Base-by-base conservation (phyloP, 2,797 vertebrate genomes). In the Acrossocheilus wenchowensis region DNA sequence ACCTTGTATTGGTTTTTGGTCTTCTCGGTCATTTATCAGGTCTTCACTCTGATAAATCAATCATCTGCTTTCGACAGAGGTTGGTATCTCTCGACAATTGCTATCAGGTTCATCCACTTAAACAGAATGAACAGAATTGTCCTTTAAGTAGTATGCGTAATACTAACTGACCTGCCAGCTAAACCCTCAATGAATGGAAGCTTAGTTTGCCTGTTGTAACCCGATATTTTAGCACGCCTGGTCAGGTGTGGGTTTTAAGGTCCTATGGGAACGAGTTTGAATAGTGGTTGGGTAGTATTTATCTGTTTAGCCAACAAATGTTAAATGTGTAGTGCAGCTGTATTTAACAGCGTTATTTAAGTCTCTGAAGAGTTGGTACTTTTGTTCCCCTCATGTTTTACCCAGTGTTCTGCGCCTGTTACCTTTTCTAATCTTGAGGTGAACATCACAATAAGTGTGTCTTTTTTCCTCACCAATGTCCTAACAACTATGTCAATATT, bases 261-360 rank as follows among this genome's bases (percentile, higher is more conserved):
- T 73, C 79, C 54, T 23, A 73, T 73, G 83, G 75, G 73, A 88
- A 88, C 6, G 5, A 3, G 14, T 8, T 30, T 69, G 6, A 84
- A 81, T 78, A 57, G 57, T 60, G 36, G 19, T 74, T 50, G 45
- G 81, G 62, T 54, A 30, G 23, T 77, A 50, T 85, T 82, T 72
- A 72, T 78, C 50, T 81, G 86, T 85, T 85, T 85, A 68, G 45
- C 50, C 45, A 69, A 77, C 62, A 87, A 48, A 75, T 71, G 86
- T 83, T 71, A 72, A 41, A 87, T 9, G 19, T 71, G 68, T 45
- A 69, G 48, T 66, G 57, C 17, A 78, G 26, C 26, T 26, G 26
- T 68, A 74, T 84, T 74, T 34, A 74, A 57, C 52, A 52, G 34
- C 8, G 36, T 83, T 52, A 43, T 78, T 69, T n/a, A 79, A 71